Evolutionary conservation across 1,140 invertebrate genomes (phyloP), one percentile per base, ranked within the genome.

Genomic region (Stenopsyche tienmushanensis): DNA sequence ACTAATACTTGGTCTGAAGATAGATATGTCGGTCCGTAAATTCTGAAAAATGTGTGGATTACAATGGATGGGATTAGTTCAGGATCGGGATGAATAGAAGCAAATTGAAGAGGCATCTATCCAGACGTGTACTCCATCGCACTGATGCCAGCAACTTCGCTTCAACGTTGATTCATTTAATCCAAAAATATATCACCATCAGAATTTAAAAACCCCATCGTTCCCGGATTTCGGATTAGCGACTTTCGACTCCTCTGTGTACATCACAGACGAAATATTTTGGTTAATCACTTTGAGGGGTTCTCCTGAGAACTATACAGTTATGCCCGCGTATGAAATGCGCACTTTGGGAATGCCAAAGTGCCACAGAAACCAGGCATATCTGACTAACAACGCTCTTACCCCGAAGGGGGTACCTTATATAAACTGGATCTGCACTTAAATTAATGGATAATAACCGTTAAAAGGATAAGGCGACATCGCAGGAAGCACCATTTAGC

Each of bases 371-470:
- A 54, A 24, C 20, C 44, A 47, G 44, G 20, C 25, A 41, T 57
- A 57, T 57, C 34, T 57, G 29, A 57, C 26, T 57, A 57, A 20
- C 29, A 57, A 34, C 34, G 53, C 41, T 57, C 20, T 57, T 13
- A 18, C 17, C 23, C 20, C 42, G 20, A 55, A 13, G 49, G 54
- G 39, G 20, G 53, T 57, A 7, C 42, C 41, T 47, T 47, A 47
- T 42, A 60, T 60, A 60, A 44, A 60, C 57, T 34, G 57, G 25
- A 49, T 60, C 42, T 60, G 57, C 42, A 60, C 42, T 60, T 60
- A 60, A 39, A 18, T 23, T 60, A 60, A 60, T 47, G 57, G 57
- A 20, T 34, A 47, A 60, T 60, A 45, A 60, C 42, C 21, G 57
- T 47, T 60, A 57, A 39, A 39, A 57, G 53, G 47, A 41, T 34